Base-by-base conservation (phyloP, 2,888 invertebrate species). In the Danaus chrysippus region DNA sequence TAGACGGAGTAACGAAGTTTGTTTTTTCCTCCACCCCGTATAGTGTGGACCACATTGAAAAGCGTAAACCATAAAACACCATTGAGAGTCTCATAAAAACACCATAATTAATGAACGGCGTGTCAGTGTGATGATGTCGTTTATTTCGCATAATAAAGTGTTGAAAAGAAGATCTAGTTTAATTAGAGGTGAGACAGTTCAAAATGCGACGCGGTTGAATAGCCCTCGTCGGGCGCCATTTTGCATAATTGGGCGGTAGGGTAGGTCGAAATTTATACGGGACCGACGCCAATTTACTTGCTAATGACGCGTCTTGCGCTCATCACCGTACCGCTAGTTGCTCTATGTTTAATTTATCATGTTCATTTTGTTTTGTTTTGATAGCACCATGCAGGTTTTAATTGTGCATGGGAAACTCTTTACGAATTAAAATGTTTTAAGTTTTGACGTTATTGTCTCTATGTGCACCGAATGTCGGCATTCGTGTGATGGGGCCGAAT, bases 221-320 rank as follows among this genome's bases (percentile, higher is more conserved):
- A 84, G 85, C 83, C 78, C 90, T 87, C 84, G 83, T 82, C 78
- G 84, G 87, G 79, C 87, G 90, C 85, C 91, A 89, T 89, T 91
- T 90, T 90, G 87, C 91, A 90, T 91, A 91, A 91, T 90, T 91
- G 91, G 88, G 86, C 86, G 83, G 74, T 84, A 84, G 86, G 86
- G 89, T 83, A 83, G 87, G 74, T 81, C 85, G 87, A 87, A 89
- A 89, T 89, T 89, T 89, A 89, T 90, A 87, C 88, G 83, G 83
- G 79, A 81, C 79, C 79, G 79, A 81, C 87, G 88, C 85, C 90
- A 90, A 91, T 91, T 91, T 87, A 85, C 84, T 86, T 87, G 90
- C 90, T 91, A 91, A 91, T 90, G 91, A 91, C 84, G 87, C 84
- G 82, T 84, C 86, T 82, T 87, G 67, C 71, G 64, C 46, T 60